These are phyloP conservation scores for Macrotis lagotis DNA, from an alignment of 2,113 vertebrate species.

Conservation along the genomic window DNA sequence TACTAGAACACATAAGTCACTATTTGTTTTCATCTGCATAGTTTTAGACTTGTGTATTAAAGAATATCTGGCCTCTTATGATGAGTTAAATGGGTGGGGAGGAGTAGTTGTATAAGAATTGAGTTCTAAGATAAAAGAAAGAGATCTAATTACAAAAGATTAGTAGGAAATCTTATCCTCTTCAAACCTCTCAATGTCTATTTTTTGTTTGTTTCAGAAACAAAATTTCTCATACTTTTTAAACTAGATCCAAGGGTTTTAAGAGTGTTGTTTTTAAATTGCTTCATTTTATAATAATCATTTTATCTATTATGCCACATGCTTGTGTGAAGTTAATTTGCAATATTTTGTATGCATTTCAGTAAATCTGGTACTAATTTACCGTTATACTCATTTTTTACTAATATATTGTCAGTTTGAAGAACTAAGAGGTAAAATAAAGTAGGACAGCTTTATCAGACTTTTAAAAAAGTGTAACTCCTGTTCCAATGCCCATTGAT, in stretches of 20 bases:
- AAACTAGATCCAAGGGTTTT: not conserved
- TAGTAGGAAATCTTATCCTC: not conserved
- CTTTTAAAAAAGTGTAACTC: conserved; percentile 5
- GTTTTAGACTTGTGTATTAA: not conserved
- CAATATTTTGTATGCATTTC: not conserved
- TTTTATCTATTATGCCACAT: not conserved
- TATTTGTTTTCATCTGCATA: not conserved
- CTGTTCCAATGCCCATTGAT: not conserved
- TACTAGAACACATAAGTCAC: not conserved
- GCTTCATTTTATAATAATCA: not conserved
- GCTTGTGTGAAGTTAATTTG: not conserved
- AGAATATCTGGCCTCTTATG: not conserved
- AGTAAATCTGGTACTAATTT: not conserved
- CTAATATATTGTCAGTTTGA: not conserved
- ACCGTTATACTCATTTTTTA: not conserved
- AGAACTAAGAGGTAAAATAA: not conserved
- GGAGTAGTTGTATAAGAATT: not conserved
- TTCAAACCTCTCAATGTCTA: not conserved
- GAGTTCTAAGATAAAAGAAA: not conserved
- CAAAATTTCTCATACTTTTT: not conserved
- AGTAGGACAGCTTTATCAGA: not conserved
- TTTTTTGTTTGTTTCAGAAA: not conserved
- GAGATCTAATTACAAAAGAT: not conserved
- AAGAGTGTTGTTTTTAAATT: not conserved
- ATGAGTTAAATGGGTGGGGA: not conserved